Evolutionary conservation across 2,888 invertebrate genomes (phyloP), one percentile per base, ranked within the genome.

Genomic region (Philereme transversata): DNA sequence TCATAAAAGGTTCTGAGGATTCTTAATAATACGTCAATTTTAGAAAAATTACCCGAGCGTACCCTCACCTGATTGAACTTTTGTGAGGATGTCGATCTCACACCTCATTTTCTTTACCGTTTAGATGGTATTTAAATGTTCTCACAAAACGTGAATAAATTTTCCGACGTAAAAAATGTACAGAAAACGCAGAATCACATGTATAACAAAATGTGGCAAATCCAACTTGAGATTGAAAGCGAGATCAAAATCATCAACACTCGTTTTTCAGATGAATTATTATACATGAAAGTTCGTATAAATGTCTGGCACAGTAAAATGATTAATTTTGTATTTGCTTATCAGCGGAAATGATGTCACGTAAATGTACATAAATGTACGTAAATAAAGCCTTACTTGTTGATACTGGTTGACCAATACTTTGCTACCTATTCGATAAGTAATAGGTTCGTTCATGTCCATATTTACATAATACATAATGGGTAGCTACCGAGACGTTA

Each of bases 51-150:
- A 62, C 57, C 50, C 51, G 51, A 57, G 48, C 58, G 57, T 60
- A 52, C 51, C 50, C 38, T 35, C 48, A 38, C 38, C 55, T 61
- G 67, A 70, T 67, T 67, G 57, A 60, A 49, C 61, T 66, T 69
- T 67, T 64, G 59, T 61, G 62, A 10, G 52, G 55, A 62, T 68
- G 69, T 69, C 69, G 54, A 52, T 10, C 51, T 54, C 64, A 66
- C 61, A 58, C 62, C 66, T 62, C 66, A 60, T 66, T 66, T 67
- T 46, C 61, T 55, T 48, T 49, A 61, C 55, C 65, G 58, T 52
- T 64, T 65, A 54, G 56, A 55, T 62, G 57, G 61, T 57, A 68
- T 60, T 63, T 66, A 62, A 64, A 64, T 69, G 61, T 63, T 50
- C 53, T 43, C 43, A 57, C 53, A 53, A 62, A 64, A 60, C 52